phyloP scores from a whole-genome alignment of 2,797 vertebrate species.

The Schizopygopsis malacanthus region DNA sequence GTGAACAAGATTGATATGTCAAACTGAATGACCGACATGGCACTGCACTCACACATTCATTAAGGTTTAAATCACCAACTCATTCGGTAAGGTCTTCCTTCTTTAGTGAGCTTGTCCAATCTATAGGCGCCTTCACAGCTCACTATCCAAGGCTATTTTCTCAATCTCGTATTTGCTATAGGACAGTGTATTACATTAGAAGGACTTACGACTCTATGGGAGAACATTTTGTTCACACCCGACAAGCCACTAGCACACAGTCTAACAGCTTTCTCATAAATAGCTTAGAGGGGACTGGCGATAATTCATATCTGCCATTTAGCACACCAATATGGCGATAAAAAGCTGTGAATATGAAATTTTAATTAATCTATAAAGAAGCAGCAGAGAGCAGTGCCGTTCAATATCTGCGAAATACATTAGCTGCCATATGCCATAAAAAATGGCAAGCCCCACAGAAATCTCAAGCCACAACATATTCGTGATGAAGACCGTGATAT shows the following conservation, averaged over 20 bases:
- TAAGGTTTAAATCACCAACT: background rate
- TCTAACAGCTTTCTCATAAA: constrained; percentile 14
- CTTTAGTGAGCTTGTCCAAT: constrained; percentile 3
- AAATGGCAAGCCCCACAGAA: background rate
- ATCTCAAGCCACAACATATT: background rate
- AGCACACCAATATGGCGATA: constrained; percentile 20
- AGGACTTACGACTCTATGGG: background rate
- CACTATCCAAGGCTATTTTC: constrained; percentile 4
- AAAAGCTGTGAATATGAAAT: constrained; percentile 26
- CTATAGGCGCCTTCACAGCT: background rate
- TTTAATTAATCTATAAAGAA: constrained; percentile 34
- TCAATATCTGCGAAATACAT: constrained; percentile 8
- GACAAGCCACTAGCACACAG: background rate
- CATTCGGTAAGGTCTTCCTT: background rate
- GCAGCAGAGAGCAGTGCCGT: background rate
- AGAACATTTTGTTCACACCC: background rate
- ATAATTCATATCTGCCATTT: constrained; percentile 22
- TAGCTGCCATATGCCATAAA: background rate
- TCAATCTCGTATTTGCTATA: background rate
- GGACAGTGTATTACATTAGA: background rate
- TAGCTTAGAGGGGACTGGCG: background rate
- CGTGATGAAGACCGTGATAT: background rate
- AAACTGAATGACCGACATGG: background rate
- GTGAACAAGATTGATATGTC: background rate
- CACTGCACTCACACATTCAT: background rate